Base-by-base conservation (phyloP, 2,113 vertebrate genomes). In the Notarius lentiginosus region DNA sequence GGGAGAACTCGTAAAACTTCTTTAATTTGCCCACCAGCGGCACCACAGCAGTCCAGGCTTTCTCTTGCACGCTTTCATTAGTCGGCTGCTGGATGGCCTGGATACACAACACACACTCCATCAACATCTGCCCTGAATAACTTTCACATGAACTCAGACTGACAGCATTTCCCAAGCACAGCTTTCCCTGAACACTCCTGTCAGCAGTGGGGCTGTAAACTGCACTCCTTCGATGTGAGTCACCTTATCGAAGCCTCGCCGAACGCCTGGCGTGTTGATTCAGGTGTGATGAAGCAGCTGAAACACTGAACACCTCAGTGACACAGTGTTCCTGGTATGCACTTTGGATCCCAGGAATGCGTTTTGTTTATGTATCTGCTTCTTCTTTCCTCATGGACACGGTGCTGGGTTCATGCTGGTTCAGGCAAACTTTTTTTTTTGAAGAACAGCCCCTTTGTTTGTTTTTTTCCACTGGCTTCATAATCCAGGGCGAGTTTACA, bases 1-100 rank as follows among this genome's bases (percentile, higher is more conserved):
- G 96, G 86, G 97, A 98, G 95, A 99, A 99, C 95, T 99, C 97
- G 61, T 99, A 99, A 94, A 99, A 99, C 91, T 96, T 97, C 93
- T 98, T 99, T 93, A 99, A 96, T 93, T 99, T 99, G 68, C 95
- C 94, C 88, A 99, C 98, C 91, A 99, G 92, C 53, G 98, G 98
- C 84, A 99, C 95, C n/a, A 99, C 98, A 5, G 97, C 96, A 20
- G 96, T 93, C 98, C 98, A 99, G 1, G 97, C 97, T 88, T 95
- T 96, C 91, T 99, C 97, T 91, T 99, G 98, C 7, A 99, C 95
- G 3, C 95, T 95, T 89, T 97, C 96, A 72, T 97, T 96, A 22
- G 86, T 93, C 0, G 98, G 97, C 91, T 96, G 96, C 93, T 99
- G 97, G 93, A 99, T 99, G 79, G 98, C 98, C 98, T 99, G 94